Evolutionary conservation across 2,113 vertebrate species (phyloP).

Genomic region (Choloepus hoffmanni): DNA sequence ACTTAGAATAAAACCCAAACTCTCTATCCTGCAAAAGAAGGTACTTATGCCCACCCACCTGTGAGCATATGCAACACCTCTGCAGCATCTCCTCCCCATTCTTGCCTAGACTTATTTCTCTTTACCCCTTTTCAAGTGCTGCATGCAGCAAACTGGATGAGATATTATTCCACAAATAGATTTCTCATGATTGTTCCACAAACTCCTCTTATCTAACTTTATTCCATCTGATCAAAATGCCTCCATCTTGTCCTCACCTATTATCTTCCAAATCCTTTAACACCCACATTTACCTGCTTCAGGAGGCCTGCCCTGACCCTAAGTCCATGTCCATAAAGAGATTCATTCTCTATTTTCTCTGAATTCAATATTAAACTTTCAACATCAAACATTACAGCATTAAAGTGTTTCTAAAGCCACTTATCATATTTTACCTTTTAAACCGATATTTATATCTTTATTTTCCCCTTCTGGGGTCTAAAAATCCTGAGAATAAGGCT

Average conservation of each 20-base stretch:
- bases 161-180: not conserved
- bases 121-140: not conserved
- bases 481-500: not conserved
- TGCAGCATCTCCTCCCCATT: not conserved
- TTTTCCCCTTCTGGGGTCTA: not conserved
- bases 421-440: conserved; percentile 31
- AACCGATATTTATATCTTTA: not conserved
- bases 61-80: not conserved
- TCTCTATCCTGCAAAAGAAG: not conserved
- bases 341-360: conserved; percentile 11
- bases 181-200: not conserved
- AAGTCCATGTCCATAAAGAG: not conserved
- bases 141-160: not conserved
- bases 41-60: not conserved
- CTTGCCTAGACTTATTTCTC: not conserved
- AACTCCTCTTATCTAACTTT: not conserved
- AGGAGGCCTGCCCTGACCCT: not conserved
- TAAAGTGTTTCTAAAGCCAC: not conserved
- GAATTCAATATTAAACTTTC: not conserved
- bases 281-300: not conserved
- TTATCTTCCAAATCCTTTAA: not conserved
- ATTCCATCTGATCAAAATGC: not conserved
- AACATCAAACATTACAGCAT: not conserved
- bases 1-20: not conserved
- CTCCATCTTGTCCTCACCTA: not conserved